phyloP scores from a whole-genome alignment of 2,888 invertebrate genomes.

The Deroplatys truncata region DNA sequence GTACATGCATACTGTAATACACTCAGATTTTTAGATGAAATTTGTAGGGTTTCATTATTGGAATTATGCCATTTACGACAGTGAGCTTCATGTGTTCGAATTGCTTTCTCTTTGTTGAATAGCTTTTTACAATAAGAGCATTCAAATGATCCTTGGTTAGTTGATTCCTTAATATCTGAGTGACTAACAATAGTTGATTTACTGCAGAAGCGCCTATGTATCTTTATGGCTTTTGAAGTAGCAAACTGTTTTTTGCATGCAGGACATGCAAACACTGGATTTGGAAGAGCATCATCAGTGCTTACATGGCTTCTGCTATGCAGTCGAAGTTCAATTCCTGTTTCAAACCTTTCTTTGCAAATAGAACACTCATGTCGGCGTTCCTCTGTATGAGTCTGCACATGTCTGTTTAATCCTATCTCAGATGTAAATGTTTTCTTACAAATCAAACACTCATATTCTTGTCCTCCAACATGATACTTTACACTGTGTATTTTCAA shows the following conservation, averaged over 20 bases:
- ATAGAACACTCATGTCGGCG: neutral
- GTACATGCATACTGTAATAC: neutral
- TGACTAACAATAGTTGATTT: neutral
- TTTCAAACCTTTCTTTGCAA: neutral
- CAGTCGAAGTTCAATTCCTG: neutral
- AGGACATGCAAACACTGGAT: neutral
- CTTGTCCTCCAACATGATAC: neutral
- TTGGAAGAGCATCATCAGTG: neutral
- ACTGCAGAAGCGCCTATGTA: neutral
- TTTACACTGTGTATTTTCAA: neutral
- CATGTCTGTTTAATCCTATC: neutral
- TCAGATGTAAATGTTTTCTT: neutral
- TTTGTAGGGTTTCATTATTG: neutral
- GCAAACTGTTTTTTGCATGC: neutral
- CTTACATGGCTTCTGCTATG: neutral
- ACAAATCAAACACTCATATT: neutral
- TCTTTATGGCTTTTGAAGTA: neutral
- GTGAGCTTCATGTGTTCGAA: neutral
- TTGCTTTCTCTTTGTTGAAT: neutral
- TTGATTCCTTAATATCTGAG: neutral
- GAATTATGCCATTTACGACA: neutral
- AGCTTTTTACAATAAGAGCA: neutral
- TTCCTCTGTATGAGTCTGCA: neutral
- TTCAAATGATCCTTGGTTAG: neutral
- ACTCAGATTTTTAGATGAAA: neutral